These are phyloP conservation scores for Drepana falcataria DNA, from an alignment of 2,888 invertebrate genomes.

Conservation along the genomic window DNA sequence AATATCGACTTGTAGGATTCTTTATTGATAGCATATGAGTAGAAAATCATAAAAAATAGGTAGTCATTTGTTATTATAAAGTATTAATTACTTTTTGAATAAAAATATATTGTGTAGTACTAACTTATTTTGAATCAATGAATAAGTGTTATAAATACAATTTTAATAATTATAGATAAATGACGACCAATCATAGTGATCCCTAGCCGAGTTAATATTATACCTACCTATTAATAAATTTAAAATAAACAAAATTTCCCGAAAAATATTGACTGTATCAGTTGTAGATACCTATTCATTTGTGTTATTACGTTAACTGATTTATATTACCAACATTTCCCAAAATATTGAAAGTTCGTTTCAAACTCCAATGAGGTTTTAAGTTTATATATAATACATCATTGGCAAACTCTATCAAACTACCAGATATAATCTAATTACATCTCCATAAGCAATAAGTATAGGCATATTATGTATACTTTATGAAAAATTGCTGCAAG, in stretches of 20 bases:
- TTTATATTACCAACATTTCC: too few relatives aligned
- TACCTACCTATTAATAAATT: slow-evolving; percentile 5
- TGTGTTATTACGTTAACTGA: too few relatives aligned
- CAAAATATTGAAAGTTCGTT: too few relatives aligned
- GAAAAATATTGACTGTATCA: not conserved
- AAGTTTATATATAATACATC: too few relatives aligned
- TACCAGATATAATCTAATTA: too few relatives aligned
- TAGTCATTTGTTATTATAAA: not conserved
- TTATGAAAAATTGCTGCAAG: too few relatives aligned
- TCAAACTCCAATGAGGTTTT: too few relatives aligned
- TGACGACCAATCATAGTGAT: not conserved
- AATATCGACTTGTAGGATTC: not conserved
- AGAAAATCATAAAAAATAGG: not conserved
- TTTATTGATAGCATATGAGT: not conserved
- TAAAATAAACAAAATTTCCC: slow-evolving; percentile 10
- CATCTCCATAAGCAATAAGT: too few relatives aligned
- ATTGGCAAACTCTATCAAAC: too few relatives aligned
- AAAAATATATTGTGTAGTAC: not conserved
- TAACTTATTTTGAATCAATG: not conserved
- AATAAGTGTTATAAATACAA: not conserved
- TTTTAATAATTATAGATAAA: not conserved
- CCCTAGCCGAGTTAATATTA: slow-evolving; percentile 1
- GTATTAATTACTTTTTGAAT: not conserved
- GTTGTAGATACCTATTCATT: not conserved
- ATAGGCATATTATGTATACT: too few relatives aligned